Evolutionary conservation across 2,888 invertebrate genomes (phyloP), one percentile per base, ranked within the genome.

Genomic region (Volucella bombylans): DNA sequence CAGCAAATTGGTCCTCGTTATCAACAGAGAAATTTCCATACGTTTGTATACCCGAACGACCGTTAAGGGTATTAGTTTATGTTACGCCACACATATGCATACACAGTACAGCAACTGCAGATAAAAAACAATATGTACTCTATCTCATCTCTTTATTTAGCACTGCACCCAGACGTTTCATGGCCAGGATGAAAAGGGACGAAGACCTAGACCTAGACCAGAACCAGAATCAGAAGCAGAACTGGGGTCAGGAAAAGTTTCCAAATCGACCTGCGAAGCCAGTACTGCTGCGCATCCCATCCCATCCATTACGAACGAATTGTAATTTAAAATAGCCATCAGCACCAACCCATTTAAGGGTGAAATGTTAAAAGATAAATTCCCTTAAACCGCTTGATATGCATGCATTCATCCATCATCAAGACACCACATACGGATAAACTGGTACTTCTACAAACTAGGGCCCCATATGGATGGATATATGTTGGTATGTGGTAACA

Each of bases 321-420:
- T 71, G 55, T 71, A 83, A 80, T 76, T 83, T 80, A 71, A 80
- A 79, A 74, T 69, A 69, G 38, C 59, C 72, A 45, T 64, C 69
- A 52, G 59, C 57, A 38, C 55, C 64, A 12, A 15, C 23, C 47
- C 50, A 47, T 50, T 4, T 38, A 57, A 31, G 43, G 73, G 61
- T 55, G 49, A 62, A 80, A 65, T 69, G 80, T 71, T 74, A 80
- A 71, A 73, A 65, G 68, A 82, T 68, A 83, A 83, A 79, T 69
- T 79, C 65, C 59, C 82, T 47, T 57, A 64, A 79, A 79, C 64
- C 64, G 57, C 57, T 79, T 83, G 50, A 69, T 71, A 67, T 69
- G 78, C 55, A 69, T 57, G 61, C 73, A 69, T 68, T 41, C 68
- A 69, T 62, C 65, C 61, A 62, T 82, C 67, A 77, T 23, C 61